phyloP scores from a whole-genome alignment of 2,797 vertebrate genomes.

The Trachops cirrhosus region DNA sequence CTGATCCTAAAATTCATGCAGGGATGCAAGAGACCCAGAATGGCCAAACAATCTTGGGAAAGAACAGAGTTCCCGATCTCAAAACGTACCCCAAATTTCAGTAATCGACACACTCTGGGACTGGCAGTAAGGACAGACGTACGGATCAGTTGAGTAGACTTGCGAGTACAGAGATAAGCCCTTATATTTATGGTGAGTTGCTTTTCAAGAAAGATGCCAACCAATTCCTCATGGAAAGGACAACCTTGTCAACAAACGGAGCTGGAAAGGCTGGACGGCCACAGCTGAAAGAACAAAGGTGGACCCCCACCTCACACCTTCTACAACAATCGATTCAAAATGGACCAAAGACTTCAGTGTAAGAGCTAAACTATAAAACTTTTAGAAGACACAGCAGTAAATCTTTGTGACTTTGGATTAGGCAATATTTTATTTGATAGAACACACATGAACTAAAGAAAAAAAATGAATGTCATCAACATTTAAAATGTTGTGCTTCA shows the following conservation, averaged over 20 bases:
- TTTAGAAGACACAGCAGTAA: neutral
- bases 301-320: neutral
- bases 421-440: neutral
- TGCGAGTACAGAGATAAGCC: neutral
- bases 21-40: neutral
- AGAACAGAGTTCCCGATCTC: neutral
- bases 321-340: neutral
- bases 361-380: neutral
- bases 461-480: neutral
- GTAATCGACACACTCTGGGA: neutral
- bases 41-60: neutral
- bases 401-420: neutral
- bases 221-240: neutral
- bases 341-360: neutral
- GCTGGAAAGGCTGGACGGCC: neutral
- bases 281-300: neutral
- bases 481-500: neutral
- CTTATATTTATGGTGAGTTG: neutral
- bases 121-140: neutral
- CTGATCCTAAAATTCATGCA: neutral
- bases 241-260: neutral
- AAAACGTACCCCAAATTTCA: neutral
- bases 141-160: neutral
- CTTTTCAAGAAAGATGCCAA: neutral
- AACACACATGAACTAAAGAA: neutral